Percentiles rank a stretch among this genome's conserved stretches.
Evolutionary conservation across 2,888 invertebrate species (phyloP).

Genomic region (Microchrysa polita): DNA sequence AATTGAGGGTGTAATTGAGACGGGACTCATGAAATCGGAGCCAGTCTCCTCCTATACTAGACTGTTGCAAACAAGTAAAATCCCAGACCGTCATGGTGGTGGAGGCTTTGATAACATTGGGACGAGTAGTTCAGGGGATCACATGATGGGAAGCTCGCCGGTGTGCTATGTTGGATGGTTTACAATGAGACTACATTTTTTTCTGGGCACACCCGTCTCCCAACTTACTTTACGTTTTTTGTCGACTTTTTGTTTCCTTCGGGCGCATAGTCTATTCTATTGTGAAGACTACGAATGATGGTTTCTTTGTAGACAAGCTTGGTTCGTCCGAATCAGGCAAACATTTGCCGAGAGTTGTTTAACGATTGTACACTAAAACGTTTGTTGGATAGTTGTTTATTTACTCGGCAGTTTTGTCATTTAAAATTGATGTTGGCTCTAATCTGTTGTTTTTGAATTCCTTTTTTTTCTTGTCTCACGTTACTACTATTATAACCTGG

Average conservation of each 20-base stretch:
- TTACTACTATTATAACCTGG: background rate
- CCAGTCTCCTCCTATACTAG: background rate
- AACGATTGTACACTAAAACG: constrained; percentile 32
- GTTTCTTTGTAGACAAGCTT: constrained; percentile 24
- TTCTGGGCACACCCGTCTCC: background rate
- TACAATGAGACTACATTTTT: constrained; percentile 9
- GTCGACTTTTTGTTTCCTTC: no score
- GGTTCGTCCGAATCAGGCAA: constrained; percentile 32
- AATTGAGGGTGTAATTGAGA: constrained; percentile 48
- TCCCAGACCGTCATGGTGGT: background rate
- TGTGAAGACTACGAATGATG: background rate
- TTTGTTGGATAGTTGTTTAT: constrained; percentile 37
- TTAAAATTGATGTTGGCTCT: background rate
- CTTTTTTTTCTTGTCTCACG: background rate
- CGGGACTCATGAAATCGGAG: constrained; percentile 34
- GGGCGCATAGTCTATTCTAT: background rate
- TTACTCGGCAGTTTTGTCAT: constrained; percentile 27
- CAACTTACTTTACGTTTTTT: constrained; percentile 11
- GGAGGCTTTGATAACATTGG: no score
- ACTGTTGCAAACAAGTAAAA: constrained; percentile 12
- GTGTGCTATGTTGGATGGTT: background rate
- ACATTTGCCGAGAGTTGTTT: constrained; percentile 41
- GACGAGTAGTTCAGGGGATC: constrained; percentile 1
- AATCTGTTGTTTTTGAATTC: constrained; percentile 2
- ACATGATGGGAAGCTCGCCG: background rate